Conservation (phyloP, 2,888 invertebrate genomes). For the Spilosoma lubricipeda region DNA sequence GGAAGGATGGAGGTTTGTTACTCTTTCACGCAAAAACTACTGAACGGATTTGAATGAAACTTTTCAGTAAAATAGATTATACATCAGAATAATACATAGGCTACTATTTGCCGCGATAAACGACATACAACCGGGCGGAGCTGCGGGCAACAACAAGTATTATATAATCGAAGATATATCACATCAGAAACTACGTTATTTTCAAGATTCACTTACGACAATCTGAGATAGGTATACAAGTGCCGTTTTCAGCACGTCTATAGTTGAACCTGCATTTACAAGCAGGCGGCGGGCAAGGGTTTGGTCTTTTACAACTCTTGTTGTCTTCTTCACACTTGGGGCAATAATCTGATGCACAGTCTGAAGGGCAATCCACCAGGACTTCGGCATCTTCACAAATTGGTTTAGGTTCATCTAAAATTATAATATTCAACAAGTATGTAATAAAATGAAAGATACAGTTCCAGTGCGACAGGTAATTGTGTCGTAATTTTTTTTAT, state of each 20-base stretch:
- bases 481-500: too few species aligned
- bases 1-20: too few species aligned
- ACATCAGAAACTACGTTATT: not conserved
- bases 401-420: conserved; percentile 7
- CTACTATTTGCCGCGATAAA: too few species aligned
- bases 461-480: not conserved
- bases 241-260: conserved; percentile 17
- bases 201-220: conserved; percentile 29
- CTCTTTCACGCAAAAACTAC: too few species aligned
- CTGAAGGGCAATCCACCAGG: conserved; percentile 51
- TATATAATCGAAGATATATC: not conserved
- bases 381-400: conserved; percentile 43
- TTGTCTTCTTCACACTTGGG: conserved; percentile 17
- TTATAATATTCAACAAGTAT: not conserved
- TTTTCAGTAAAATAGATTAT: too few species aligned
- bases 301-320: conserved; percentile 3
- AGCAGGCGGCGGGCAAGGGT: conserved; percentile 4
- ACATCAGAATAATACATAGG: too few species aligned
- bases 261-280: conserved; percentile 21
- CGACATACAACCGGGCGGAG: too few species aligned
- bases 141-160: too few species aligned
- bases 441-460: not conserved
- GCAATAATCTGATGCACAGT: conserved; percentile 53
- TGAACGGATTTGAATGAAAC: too few species aligned
- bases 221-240: conserved; percentile 32